A percentile compares a stretch with the other conserved stretches of the same genome.
These are phyloP conservation scores for Oeneis ivallda DNA, from an alignment of 2,888 invertebrate species.

Conservation along the genomic window DNA sequence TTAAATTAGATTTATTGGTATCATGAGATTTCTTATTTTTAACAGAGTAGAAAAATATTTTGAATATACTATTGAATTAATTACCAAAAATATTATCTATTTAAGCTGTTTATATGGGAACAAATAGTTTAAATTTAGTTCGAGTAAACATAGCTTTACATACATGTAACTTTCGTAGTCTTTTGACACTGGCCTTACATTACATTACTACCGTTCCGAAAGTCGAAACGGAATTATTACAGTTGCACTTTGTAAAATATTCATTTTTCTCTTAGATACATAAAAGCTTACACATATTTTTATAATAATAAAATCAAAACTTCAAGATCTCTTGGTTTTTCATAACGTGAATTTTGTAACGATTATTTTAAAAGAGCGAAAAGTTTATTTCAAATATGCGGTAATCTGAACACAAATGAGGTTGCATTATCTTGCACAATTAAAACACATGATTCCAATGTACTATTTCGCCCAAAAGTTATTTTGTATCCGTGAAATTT, in stretches of 20 bases:
- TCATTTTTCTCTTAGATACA: conserved; percentile 14
- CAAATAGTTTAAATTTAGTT: conserved; percentile 36
- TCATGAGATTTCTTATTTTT: background rate
- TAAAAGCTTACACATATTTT: conserved; percentile 9
- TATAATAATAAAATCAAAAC: conserved; percentile 15
- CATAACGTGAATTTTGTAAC: conserved; percentile 8
- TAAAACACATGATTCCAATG: too few relatives aligned
- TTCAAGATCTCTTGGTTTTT: conserved; percentile 7
- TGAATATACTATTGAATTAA: conserved; percentile 20
- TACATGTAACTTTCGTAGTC: conserved; percentile 50
- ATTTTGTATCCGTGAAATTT: too few relatives aligned
- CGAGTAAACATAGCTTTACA: conserved; percentile 21
- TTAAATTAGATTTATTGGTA: background rate
- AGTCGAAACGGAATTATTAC: conserved; percentile 27
- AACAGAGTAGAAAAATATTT: conserved; percentile 33
- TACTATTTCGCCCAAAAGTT: too few relatives aligned
- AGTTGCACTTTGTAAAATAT: conserved; percentile 27
- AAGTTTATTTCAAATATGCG: background rate
- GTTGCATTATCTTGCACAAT: too few relatives aligned
- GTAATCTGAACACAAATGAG: too few relatives aligned
- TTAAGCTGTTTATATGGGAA: conserved; percentile 20
- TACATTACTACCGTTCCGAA: conserved; percentile 48
- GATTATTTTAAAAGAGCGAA: background rate
- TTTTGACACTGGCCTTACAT: conserved; percentile 69
- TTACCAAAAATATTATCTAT: conserved; percentile 21